A percentile compares a stretch with the other conserved stretches of the same genome.
These are phyloP conservation scores for Novumbra hubbsi DNA, from an alignment of 2,797 vertebrate genomes.

Conservation along the genomic window DNA sequence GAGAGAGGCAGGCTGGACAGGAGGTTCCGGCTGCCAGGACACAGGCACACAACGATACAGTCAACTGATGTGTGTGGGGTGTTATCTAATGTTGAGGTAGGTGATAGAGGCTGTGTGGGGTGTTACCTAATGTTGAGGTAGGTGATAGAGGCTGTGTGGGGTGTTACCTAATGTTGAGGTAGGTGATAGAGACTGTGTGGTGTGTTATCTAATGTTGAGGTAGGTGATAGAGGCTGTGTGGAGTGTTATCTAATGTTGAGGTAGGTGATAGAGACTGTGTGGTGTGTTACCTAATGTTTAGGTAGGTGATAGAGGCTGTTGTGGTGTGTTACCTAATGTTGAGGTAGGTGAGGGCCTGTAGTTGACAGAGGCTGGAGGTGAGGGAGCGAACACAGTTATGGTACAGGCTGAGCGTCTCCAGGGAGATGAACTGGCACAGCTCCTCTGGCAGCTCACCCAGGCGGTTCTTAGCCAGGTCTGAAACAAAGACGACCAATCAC, in stretches of 20 bases:
- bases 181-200: not conserved
- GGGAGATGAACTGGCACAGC: constrained; percentile 84
- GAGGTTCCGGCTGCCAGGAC: constrained; percentile 83
- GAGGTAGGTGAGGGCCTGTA: constrained; percentile 92
- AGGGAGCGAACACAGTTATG: constrained; percentile 91
- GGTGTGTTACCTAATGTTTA: not conserved
- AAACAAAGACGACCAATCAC: constrained; percentile 16
- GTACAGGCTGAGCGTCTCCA: constrained; percentile 89
- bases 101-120: no score
- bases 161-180: not conserved
- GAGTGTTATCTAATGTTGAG: not conserved
- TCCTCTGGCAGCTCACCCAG: constrained; percentile 89
- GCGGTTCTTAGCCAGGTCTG: constrained; percentile 90
- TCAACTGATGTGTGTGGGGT: not conserved
- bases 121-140: constrained; percentile 11
- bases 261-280: not conserved
- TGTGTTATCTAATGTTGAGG: not conserved
- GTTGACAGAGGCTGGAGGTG: constrained; percentile 80
- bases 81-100: not conserved
- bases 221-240: not conserved
- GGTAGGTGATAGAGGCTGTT: not conserved
- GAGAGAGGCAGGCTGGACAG: constrained; percentile 80
- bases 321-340: constrained; percentile 82
- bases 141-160: not conserved
- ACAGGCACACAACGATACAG: constrained; percentile 8